Conservation (phyloP, 2,113 vertebrate genomes). For the Thymallus thymallus region DNA sequence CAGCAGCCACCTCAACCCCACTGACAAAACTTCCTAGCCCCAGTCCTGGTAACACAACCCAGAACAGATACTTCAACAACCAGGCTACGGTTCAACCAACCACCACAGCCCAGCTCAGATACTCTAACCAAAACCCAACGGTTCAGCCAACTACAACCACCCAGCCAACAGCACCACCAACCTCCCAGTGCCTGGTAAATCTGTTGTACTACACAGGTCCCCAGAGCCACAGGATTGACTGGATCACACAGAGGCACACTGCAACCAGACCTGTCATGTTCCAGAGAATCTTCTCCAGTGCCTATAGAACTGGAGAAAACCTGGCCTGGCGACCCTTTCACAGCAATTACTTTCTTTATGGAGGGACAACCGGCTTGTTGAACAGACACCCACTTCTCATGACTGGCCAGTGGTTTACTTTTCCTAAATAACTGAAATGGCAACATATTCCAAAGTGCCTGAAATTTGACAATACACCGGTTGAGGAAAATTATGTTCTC, state of each 20-base stretch:
- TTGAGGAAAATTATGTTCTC: background rate
- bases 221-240: slow-evolving; percentile 15
- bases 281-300: slow-evolving; percentile 27
- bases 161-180: background rate
- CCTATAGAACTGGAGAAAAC: background rate
- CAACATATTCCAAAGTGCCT: background rate
- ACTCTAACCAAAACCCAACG: too few relatives aligned
- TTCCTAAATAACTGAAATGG: background rate
- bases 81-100: background rate
- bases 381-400: slow-evolving; percentile 11
- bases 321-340: slow-evolving; percentile 17
- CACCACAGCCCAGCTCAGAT: background rate
- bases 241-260: slow-evolving; percentile 30
- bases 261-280: background rate
- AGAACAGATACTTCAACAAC: too few relatives aligned
- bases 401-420: background rate
- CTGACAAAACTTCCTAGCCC: too few relatives aligned
- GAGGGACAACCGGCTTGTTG: slow-evolving; percentile 39
- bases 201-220: background rate
- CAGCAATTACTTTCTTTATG: background rate
- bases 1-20: slow-evolving; percentile 18
- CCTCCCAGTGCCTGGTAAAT: background rate
- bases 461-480: background rate
- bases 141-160: background rate
- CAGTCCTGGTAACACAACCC: background rate